A percentile compares a stretch with the other conserved stretches of the same genome.
phyloP scores from a whole-genome alignment of 2,113 vertebrate genomes.

The Scytalopus superciliaris region DNA sequence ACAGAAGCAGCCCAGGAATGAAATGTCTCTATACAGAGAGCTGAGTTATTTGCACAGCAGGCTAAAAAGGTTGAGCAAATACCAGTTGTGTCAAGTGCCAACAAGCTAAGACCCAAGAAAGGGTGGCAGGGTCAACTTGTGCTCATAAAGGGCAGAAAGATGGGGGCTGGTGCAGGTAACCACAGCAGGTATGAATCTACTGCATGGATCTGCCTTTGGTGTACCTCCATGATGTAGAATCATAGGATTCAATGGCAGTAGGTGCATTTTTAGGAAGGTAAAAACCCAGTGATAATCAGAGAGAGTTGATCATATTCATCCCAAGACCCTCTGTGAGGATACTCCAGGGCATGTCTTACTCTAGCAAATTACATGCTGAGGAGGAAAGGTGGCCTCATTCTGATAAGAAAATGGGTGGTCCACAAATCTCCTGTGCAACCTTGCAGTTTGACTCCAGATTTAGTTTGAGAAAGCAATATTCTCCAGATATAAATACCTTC shows the following conservation, averaged over 20 bases:
- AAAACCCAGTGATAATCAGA: background rate
- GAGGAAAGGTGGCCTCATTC: background rate
- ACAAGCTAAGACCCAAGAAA: background rate
- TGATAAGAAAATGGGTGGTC: too few relatives aligned
- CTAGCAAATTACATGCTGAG: background rate
- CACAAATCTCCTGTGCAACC: background rate
- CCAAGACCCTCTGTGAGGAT: background rate
- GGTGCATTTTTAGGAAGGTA: background rate
- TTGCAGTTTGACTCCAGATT: background rate
- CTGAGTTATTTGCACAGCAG: background rate
- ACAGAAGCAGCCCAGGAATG: background rate
- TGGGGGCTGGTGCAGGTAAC: background rate
- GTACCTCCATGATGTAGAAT: background rate
- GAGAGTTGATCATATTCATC: background rate
- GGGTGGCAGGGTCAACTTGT: background rate
- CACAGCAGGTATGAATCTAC: background rate
- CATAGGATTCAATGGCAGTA: background rate
- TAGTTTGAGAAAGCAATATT: background rate
- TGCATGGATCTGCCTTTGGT: background rate
- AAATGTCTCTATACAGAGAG: background rate
- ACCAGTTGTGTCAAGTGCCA: background rate
- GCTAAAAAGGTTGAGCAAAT: background rate
- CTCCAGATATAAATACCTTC: background rate
- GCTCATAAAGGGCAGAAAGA: background rate
- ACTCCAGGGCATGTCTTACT: background rate